Evolutionary conservation across 2,113 vertebrate genomes (phyloP).

Genomic region (Neolamprologus caudopunctatus): DNA sequence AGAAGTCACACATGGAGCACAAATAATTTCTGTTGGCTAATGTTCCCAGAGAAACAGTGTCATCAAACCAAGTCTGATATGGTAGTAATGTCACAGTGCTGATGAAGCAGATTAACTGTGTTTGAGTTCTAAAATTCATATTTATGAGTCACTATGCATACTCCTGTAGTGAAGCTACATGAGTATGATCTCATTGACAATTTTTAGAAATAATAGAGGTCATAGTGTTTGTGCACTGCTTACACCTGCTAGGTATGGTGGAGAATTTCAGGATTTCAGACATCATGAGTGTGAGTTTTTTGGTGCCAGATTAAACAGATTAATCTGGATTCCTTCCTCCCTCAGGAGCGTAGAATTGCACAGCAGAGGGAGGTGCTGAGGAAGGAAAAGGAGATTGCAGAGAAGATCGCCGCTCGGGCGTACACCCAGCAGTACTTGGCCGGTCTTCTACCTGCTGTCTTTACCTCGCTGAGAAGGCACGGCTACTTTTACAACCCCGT

Average conservation of each 20-base stretch:
- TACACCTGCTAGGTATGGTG: background rate
- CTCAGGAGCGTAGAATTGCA: slow-evolving; percentile 75
- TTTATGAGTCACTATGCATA: background rate
- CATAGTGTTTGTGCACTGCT: background rate
- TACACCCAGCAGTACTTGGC: slow-evolving; percentile 79
- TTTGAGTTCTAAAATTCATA: background rate
- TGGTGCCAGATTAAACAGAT: background rate
- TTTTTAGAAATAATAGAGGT: background rate
- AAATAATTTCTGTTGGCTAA: background rate
- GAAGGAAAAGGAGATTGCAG: slow-evolving; percentile 73
- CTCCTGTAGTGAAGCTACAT: background rate
- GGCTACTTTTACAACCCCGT: slow-evolving; percentile 89
- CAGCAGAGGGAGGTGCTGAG: slow-evolving; percentile 73
- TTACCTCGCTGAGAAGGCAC: slow-evolving; percentile 71
- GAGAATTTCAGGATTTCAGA: background rate
- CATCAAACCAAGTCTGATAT: background rate
- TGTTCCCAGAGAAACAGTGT: background rate
- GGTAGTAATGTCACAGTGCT: background rate
- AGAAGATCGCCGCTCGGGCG: slow-evolving; percentile 82
- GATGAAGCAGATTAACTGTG: background rate
- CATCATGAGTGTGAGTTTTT: background rate
- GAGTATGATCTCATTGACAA: background rate
- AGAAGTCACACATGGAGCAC: background rate
- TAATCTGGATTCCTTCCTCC: background rate
- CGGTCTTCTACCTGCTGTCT: slow-evolving; percentile 81